phyloP scores from a whole-genome alignment of 2,888 invertebrate species.

The Cheilosia variabilis region DNA sequence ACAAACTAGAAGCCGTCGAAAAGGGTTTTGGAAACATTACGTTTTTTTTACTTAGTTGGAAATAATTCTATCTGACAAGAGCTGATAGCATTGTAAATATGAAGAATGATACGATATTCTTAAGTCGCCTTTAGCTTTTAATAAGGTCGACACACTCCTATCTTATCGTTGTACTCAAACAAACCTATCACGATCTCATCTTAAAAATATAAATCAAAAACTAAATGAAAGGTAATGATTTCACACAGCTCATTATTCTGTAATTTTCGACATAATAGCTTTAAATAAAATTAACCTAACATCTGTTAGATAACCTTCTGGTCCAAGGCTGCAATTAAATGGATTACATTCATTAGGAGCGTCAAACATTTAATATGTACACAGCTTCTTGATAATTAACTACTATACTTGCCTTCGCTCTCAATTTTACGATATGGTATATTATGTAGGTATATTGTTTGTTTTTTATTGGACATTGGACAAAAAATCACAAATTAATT shows the following conservation, averaged over 20 bases:
- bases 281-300: not conserved
- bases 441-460: too few species aligned
- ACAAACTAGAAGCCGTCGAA: too few species aligned
- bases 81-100: not conserved
- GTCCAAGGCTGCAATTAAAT: constrained; percentile 29
- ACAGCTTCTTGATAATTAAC: constrained; percentile 29
- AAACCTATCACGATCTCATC: not conserved
- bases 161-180: too few species aligned
- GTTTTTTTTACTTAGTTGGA: too few species aligned
- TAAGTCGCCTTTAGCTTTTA: not conserved
- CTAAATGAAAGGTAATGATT: too few species aligned
- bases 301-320: constrained; percentile 23
- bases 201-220: not conserved
- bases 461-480: too few species aligned
- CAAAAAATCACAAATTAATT: too few species aligned
- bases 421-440: not conserved
- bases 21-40: too few species aligned
- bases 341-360: constrained; percentile 33
- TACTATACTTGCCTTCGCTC: not conserved
- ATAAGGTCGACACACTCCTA: not conserved
- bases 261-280: not conserved
- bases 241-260: too few species aligned
- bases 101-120: not conserved
- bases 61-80: too few species aligned
- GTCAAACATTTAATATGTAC: constrained; percentile 17